These are phyloP conservation scores for Nesoenas mayeri DNA, from an alignment of 2,113 vertebrate genomes.

Conservation along the genomic window DNA sequence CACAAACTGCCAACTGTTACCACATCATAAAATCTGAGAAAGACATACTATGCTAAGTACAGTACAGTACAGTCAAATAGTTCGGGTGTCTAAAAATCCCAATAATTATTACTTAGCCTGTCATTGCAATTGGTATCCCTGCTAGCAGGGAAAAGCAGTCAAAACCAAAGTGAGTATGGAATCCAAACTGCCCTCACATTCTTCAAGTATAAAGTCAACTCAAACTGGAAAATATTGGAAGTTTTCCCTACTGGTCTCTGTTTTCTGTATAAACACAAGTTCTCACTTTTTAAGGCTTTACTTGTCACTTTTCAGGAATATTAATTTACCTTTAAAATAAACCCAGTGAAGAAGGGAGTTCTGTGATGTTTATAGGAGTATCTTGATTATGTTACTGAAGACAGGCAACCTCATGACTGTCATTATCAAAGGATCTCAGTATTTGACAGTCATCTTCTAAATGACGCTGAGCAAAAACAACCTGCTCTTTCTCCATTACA, in stretches of 20 bases:
- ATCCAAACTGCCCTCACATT: background rate
- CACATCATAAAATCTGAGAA: background rate
- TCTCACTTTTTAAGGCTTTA: background rate
- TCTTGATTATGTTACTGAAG: background rate
- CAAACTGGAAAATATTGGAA: background rate
- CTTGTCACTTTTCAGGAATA: background rate
- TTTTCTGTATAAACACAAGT: background rate
- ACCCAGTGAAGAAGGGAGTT: background rate
- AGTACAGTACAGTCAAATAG: background rate
- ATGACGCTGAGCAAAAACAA: background rate
- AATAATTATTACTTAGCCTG: constrained; percentile 11
- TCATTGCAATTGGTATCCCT: background rate
- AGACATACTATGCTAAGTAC: background rate
- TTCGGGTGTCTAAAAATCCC: constrained; percentile 3
- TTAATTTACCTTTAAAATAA: background rate
- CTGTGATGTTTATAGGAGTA: background rate
- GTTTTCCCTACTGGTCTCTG: background rate
- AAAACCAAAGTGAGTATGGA: background rate
- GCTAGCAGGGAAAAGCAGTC: background rate
- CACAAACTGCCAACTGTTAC: constrained; percentile 16
- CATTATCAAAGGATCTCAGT: background rate
- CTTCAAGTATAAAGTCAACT: background rate
- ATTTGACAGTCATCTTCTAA: background rate
- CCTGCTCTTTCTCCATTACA: background rate
- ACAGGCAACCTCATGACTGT: background rate